A percentile compares a stretch with the other conserved stretches of the same genome.
Conservation (phyloP, 2,888 invertebrate genomes). For the Heptascelio sp. region DNA sequence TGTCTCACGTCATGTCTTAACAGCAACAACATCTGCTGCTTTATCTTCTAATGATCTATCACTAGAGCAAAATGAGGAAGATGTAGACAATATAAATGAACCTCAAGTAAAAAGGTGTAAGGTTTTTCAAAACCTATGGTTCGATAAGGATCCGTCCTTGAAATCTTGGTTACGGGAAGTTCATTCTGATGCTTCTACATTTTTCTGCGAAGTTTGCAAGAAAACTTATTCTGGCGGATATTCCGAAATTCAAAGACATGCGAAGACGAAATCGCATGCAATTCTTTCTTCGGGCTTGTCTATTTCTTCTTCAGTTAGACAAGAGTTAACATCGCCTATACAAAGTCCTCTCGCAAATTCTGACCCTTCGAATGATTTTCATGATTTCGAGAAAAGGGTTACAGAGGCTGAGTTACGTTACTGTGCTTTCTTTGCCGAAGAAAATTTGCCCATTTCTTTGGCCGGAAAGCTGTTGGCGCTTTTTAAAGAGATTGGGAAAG, state of each 20-base stretch:
- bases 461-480: background rate
- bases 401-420: background rate
- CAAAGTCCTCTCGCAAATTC: background rate
- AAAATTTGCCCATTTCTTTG: background rate
- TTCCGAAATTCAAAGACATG: background rate
- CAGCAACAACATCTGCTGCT: no score
- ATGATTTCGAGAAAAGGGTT: background rate
- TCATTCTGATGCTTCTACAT: background rate
- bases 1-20: no score
- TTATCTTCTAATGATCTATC: no score
- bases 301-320: background rate
- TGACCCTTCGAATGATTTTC: background rate
- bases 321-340: background rate
- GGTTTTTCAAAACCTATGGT: background rate
- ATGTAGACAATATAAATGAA: background rate
- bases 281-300: background rate
- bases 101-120: background rate
- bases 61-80: no score
- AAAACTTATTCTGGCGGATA: background rate
- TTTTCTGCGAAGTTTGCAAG: background rate
- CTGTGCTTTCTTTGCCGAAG: conserved; percentile 17
- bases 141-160: background rate
- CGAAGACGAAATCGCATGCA: background rate
- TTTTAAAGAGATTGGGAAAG: conserved; percentile 10
- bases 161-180: background rate